Percentiles rank a stretch among this genome's conserved stretches.
These are phyloP conservation scores for Heterodera carotae DNA, from an alignment of 1,140 invertebrate genomes.

Conservation along the genomic window DNA sequence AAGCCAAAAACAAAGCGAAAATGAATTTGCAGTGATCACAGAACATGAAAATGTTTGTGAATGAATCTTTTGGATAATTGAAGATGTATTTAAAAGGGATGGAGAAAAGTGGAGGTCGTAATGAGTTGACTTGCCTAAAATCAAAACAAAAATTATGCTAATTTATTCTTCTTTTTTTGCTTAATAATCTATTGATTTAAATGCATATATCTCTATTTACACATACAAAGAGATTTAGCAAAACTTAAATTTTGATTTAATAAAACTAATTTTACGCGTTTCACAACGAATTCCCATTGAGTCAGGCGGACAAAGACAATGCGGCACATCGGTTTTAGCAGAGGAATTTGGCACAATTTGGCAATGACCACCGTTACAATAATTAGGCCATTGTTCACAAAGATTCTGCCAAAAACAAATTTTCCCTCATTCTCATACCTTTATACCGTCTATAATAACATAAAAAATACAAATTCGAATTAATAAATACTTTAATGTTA, in stretches of 20 bases:
- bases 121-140: background rate
- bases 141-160: background rate
- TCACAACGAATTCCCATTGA: slow-evolving; percentile 21
- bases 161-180: too few species aligned
- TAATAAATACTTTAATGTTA: too few species aligned
- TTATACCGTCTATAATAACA: too few species aligned
- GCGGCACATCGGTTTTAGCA: slow-evolving; percentile 10
- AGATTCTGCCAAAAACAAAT: slow-evolving; percentile 8
- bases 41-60: slow-evolving; percentile 11
- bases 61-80: background rate
- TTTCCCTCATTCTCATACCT: too few species aligned
- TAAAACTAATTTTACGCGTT: slow-evolving; percentile 16
- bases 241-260: background rate
- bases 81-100: background rate
- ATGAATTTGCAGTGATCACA: background rate
- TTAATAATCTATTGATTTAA: too few species aligned
- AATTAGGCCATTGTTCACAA: slow-evolving; percentile 11
- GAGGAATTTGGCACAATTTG: slow-evolving; percentile 14
- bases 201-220: too few species aligned
- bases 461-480: too few species aligned
- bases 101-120: slow-evolving; percentile 1
- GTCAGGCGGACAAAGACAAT: slow-evolving; percentile 7
- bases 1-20: slow-evolving; percentile 25
- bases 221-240: too few species aligned
- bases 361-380: slow-evolving; percentile 10